Evolutionary conservation across 1,140 invertebrate species (phyloP), one percentile per base, ranked within the genome.

Genomic region (Drosophila erecta): DNA sequence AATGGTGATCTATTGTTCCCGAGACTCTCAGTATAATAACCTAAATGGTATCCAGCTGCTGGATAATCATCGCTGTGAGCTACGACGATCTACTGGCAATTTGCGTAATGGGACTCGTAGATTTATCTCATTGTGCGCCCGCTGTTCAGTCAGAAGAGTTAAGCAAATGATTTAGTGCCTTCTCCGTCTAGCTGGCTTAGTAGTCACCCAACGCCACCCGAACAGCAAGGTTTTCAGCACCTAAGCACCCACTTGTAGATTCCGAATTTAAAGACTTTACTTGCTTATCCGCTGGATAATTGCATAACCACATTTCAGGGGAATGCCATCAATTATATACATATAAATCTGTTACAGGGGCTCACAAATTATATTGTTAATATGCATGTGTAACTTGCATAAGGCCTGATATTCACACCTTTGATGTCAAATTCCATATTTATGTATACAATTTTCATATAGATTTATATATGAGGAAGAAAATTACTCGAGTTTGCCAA

Each of bases 11-110:
- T 61, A 61, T 66, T 41, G 20, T 37, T 15, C 3, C 8, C 2
- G 4, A 33, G 30, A 33, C 14, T n/a, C n/a, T 15, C 8, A 1
- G n/a, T 10, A 11, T 35, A 22, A 15, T 43, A 55, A 35, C 37
- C 30, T 43, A 43, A 66, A 44, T 44, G 60, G 37, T 27, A 40
- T 65, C 64, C 64, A 51, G 64, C 60, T 51, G 64, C 8, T 22
- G 59, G 27, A 14, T 17, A 51, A 66, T 50, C 59, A 33, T 12
- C 5, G n/a, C 27, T 35, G 20, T 35, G 59, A 44, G 24, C 41
- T 11, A 4, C 27, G 35, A 35, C 14, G 12, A 43, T 43, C 20
- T 12, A 0, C 2, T 12, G 41, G 15, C 30, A 47, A 24, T 58
- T 58, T 46, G 50, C 2, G 33, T 53, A 38, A 53, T 38, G 33